Evolutionary conservation across 2,113 vertebrate species (phyloP).

Genomic region (Guaruba guarouba): DNA sequence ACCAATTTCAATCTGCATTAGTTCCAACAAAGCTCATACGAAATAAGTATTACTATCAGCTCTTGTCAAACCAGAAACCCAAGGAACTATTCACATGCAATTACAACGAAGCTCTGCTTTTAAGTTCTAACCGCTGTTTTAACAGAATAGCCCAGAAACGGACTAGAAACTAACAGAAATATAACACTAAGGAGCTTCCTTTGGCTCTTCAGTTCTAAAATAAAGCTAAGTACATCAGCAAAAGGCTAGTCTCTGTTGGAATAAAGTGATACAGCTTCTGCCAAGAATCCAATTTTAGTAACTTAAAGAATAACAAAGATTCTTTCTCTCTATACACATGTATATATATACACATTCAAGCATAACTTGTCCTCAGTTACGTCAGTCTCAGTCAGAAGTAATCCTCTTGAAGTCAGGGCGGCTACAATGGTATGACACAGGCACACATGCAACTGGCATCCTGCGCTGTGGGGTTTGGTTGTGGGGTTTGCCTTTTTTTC

Average conservation of each 20-base stretch:
- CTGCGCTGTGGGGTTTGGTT: neutral
- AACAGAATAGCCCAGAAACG: neutral
- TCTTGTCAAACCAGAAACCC: neutral
- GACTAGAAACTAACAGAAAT: neutral
- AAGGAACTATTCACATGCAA: neutral
- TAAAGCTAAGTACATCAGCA: neutral
- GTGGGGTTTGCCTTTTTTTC: neutral
- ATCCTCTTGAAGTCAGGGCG: neutral
- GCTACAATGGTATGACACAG: neutral
- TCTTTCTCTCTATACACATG: neutral
- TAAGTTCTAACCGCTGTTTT: neutral
- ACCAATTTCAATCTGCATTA: neutral
- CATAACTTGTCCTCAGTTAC: neutral
- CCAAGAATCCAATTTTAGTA: slow-evolving; percentile 6
- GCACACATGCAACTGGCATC: neutral
- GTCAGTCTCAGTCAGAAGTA: neutral
- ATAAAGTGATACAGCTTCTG: neutral
- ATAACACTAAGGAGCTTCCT: neutral
- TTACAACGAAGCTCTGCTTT: neutral
- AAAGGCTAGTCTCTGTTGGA: neutral
- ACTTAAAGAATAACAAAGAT: neutral
- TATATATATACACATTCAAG: neutral
- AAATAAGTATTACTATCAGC: neutral
- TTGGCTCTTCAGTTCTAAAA: neutral
- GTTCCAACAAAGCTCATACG: neutral